phyloP scores from a whole-genome alignment of 1,140 invertebrate genomes.

The Drosophila paulistorum region DNA sequence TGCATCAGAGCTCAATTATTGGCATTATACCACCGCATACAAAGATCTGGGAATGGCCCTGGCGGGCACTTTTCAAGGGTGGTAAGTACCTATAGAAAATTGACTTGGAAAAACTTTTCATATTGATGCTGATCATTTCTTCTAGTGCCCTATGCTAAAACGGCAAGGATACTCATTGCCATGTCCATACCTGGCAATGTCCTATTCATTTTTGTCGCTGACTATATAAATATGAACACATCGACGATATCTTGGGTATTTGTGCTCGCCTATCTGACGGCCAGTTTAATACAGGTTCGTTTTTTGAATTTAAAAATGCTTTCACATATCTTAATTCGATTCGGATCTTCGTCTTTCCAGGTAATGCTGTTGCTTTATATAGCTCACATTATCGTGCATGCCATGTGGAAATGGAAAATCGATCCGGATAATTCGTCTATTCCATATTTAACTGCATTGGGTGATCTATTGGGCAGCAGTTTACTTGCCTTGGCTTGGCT shows the following conservation, averaged over 20 bases:
- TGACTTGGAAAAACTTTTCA: neutral
- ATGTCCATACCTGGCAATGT: slow-evolving; percentile 96
- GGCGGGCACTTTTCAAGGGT: slow-evolving; percentile 91
- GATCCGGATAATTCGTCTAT: slow-evolving; percentile 99
- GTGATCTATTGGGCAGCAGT: slow-evolving; percentile 95
- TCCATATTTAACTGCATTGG: slow-evolving; percentile 96
- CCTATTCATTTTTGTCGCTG: slow-evolving; percentile 93
- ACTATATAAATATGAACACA: slow-evolving; percentile 85
- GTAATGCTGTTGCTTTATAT: slow-evolving; percentile 91
- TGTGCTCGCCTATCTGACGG: slow-evolving; percentile 68
- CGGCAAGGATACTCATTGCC: slow-evolving; percentile 92
- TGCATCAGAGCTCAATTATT: slow-evolving; percentile 92
- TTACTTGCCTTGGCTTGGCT: slow-evolving; percentile 93
- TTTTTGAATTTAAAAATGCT: neutral
- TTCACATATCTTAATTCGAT: slow-evolving; percentile 29
- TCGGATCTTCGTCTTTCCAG: slow-evolving; percentile 82
- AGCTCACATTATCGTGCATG: slow-evolving; percentile 93
- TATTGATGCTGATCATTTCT: neutral
- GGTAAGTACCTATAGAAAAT: slow-evolving; percentile 85
- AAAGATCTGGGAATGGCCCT: slow-evolving; percentile 90
- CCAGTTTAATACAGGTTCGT: slow-evolving; percentile 79
- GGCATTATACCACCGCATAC: slow-evolving; percentile 90
- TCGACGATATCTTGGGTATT: slow-evolving; percentile 82
- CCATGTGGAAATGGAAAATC: slow-evolving; percentile 95
- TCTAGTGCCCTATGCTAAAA: slow-evolving; percentile 88